phyloP scores from a whole-genome alignment of 2,797 vertebrate genomes.

The Apogon talboti region DNA sequence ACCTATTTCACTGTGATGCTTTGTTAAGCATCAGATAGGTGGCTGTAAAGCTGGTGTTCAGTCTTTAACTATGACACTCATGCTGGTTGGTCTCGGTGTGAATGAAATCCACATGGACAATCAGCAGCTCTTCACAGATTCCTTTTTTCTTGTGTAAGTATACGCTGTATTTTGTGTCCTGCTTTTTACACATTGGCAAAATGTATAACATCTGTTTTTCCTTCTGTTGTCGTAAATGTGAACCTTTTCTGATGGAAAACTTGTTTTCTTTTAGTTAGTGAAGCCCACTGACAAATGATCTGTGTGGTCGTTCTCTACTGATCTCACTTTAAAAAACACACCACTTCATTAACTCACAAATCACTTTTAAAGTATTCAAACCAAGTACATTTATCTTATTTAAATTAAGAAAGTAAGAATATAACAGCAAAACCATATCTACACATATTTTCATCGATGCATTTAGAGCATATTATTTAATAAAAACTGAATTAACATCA shows the following conservation, averaged over 20 bases:
- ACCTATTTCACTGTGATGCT: slow-evolving; percentile 42
- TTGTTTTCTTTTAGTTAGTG: slow-evolving; percentile 8
- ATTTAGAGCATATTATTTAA: no score
- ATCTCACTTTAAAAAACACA: no score
- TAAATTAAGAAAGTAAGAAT: no score
- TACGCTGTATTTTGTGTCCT: neutral
- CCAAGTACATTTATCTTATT: no score
- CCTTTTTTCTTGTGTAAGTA: neutral
- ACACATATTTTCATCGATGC: no score
- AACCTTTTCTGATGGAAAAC: no score
- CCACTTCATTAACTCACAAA: no score
- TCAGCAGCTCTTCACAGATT: slow-evolving; percentile 2
- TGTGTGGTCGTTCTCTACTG: no score
- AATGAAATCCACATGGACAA: neutral
- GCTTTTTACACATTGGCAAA: neutral
- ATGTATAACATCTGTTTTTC: neutral
- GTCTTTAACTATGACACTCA: slow-evolving; percentile 1
- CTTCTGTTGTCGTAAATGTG: no score
- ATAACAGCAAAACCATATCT: no score
- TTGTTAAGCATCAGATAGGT: slow-evolving; percentile 40
- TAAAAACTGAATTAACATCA: no score
- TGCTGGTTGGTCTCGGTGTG: neutral
- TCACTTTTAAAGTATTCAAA: no score
- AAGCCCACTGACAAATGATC: slow-evolving; percentile 5
- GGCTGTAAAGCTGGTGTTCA: slow-evolving; percentile 17